Conservation (phyloP, 2,113 vertebrate genomes). For the Campylorhamphus procurvoides region DNA sequence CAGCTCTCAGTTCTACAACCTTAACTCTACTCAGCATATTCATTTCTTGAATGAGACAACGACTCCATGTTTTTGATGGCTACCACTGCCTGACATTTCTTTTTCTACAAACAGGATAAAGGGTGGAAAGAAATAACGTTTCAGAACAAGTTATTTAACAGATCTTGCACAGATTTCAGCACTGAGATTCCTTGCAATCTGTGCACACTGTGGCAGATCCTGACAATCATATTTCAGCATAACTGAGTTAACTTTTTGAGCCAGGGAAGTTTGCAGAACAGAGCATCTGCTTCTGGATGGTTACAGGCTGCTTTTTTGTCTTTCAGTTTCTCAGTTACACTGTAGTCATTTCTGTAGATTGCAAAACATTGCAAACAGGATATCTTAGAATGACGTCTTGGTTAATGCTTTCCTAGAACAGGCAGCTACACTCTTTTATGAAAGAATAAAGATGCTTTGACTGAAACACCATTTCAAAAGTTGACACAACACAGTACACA, state of each 20-base stretch:
- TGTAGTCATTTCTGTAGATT: not conserved
- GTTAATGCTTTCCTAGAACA: not conserved
- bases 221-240: not conserved
- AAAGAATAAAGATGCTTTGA: not conserved
- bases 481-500: not conserved
- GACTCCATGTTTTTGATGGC: not conserved
- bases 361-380: slow-evolving; percentile 17
- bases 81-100: not conserved
- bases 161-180: not conserved
- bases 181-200: not conserved
- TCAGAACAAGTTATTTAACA: not conserved
- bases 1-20: not conserved
- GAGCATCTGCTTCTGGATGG: not conserved
- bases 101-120: not conserved
- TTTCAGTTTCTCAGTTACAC: slow-evolving; percentile 37
- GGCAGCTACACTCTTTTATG: not conserved
- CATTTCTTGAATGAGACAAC: not conserved
- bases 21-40: not conserved
- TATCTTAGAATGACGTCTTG: slow-evolving; percentile 10
- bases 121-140: not conserved
- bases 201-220: not conserved
- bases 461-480: not conserved
- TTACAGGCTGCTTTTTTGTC: not conserved
- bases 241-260: not conserved
- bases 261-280: not conserved